phyloP scores from a whole-genome alignment of 2,888 invertebrate genomes.

The Drosophila meridiana region DNA sequence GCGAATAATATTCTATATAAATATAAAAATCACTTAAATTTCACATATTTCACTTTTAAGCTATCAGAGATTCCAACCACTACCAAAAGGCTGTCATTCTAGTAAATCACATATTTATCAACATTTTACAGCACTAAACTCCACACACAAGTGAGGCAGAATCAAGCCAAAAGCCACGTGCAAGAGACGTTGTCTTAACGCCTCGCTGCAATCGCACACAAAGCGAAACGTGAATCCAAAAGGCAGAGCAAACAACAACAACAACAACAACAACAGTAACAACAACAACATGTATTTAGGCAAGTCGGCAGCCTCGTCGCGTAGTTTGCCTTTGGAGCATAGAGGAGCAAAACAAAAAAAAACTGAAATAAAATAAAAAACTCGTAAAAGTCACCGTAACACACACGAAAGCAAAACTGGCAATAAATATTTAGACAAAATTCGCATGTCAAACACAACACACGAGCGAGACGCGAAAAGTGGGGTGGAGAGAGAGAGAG shows the following conservation, averaged over 20 bases:
- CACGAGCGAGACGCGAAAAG: slow-evolving; percentile 14
- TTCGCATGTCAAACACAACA: slow-evolving; percentile 63
- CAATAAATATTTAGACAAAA: slow-evolving; percentile 79
- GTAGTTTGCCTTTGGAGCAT: slow-evolving; percentile 41
- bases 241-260: neutral
- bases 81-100: neutral
- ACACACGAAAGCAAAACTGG: slow-evolving; percentile 56
- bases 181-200: slow-evolving; percentile 47
- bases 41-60: neutral
- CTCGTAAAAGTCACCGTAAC: slow-evolving; percentile 54
- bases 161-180: slow-evolving; percentile 34
- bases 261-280: neutral
- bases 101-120: slow-evolving; percentile 17
- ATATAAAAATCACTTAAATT: neutral
- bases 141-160: slow-evolving; percentile 9
- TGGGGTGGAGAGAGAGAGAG: slow-evolving; percentile 3
- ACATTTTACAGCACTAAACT: slow-evolving; percentile 9
- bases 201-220: slow-evolving; percentile 23
- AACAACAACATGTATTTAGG: slow-evolving; percentile 41
- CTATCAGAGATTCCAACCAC: neutral
- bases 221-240: slow-evolving; percentile 13
- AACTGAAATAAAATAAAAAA: slow-evolving; percentile 13
- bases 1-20: too few species aligned
- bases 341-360: neutral
- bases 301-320: slow-evolving; percentile 43